Percentiles rank a stretch among this genome's conserved stretches.
Conservation (phyloP, 2,888 invertebrate genomes). For the Sthenelais limicola region DNA sequence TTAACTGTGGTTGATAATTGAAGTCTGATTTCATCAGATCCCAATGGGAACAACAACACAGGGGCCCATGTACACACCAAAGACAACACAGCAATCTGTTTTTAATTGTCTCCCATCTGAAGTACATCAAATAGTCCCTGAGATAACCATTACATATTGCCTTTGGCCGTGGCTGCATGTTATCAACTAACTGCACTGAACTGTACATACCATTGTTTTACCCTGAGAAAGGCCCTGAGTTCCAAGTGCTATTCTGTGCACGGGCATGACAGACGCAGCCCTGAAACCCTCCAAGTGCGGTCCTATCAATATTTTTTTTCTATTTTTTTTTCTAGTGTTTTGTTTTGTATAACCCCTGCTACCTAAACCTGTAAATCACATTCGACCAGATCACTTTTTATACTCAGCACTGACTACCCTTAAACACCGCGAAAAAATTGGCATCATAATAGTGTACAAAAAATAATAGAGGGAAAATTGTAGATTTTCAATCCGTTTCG, state of each 20-base stretch:
- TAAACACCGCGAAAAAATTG: constrained; percentile 31
- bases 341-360: background rate
- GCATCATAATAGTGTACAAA: constrained; percentile 33
- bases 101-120: too few relatives aligned
- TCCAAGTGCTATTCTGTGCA: constrained; percentile 15
- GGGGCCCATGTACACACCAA: too few relatives aligned
- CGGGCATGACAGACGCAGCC: constrained; percentile 1
- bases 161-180: constrained; percentile 16
- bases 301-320: constrained; percentile 2
- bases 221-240: constrained; percentile 25
- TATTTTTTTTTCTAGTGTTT: background rate
- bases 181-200: constrained; percentile 13
- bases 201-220: constrained; percentile 33
- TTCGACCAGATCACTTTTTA: too few relatives aligned
- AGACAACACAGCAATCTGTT: too few relatives aligned
- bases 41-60: too few relatives aligned
- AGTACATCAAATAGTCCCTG: constrained; percentile 37
- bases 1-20: too few relatives aligned
- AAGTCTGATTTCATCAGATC: too few relatives aligned
- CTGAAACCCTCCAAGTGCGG: constrained; percentile 24
- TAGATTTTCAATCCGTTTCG: background rate
- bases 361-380: too few relatives aligned
- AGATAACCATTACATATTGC: constrained; percentile 24
- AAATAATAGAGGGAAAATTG: background rate
- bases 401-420: constrained; percentile 29